Evolutionary conservation across 2,888 invertebrate genomes (phyloP).

Genomic region (Bellardia pandia): DNA sequence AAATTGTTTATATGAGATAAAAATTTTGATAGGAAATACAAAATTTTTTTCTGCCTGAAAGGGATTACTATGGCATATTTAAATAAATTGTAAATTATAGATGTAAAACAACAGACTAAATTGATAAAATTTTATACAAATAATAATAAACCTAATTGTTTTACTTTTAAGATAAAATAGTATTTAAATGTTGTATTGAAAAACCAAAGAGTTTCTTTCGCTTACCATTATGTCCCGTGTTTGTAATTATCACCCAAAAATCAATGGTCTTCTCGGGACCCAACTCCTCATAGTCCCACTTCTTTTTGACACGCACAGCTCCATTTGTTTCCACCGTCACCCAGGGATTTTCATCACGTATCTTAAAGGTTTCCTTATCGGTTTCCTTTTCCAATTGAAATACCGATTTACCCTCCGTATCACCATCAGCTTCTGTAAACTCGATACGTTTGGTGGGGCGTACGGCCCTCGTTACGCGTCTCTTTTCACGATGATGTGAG

Average conservation of each 20-base stretch:
- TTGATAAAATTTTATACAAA: neutral
- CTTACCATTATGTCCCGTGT: slow-evolving; percentile 94
- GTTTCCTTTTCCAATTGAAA: slow-evolving; percentile 96
- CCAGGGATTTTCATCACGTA: slow-evolving; percentile 97
- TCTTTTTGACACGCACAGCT: slow-evolving; percentile 96
- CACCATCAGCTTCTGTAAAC: slow-evolving; percentile 95
- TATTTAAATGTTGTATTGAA: neutral
- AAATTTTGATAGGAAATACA: too few species aligned
- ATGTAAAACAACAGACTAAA: neutral
- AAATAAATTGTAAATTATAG: neutral
- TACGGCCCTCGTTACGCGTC: slow-evolving; percentile 94
- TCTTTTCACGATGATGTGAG: slow-evolving; percentile 88
- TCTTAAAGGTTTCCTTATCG: slow-evolving; percentile 95
- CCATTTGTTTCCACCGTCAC: slow-evolving; percentile 96
- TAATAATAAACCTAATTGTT: neutral
- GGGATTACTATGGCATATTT: neutral
- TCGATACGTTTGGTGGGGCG: slow-evolving; percentile 97
- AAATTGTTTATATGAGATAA: neutral
- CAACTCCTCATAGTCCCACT: slow-evolving; percentile 98
- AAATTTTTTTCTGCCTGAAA: neutral
- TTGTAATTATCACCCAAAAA: slow-evolving; percentile 97
- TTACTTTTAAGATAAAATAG: neutral
- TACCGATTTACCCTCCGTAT: slow-evolving; percentile 93
- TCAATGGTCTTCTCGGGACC: slow-evolving; percentile 97
- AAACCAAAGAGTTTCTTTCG: slow-evolving; percentile 73